Evolutionary conservation across 2,797 vertebrate species (phyloP).

Genomic region (Chelonia mydas): DNA sequence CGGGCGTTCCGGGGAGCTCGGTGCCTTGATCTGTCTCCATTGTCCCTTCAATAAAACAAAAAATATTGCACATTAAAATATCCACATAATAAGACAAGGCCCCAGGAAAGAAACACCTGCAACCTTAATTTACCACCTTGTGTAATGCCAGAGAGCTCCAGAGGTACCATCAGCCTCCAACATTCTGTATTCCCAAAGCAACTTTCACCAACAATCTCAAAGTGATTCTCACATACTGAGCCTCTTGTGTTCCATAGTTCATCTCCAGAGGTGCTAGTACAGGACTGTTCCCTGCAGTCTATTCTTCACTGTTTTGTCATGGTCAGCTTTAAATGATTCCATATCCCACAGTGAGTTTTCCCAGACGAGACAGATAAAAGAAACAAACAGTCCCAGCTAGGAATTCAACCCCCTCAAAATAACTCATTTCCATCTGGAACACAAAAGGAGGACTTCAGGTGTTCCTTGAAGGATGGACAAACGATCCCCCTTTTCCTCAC

Average conservation of each 20-base stretch:
- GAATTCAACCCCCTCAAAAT: neutral
- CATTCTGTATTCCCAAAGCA: neutral
- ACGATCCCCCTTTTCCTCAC: neutral
- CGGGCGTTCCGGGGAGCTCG: slow-evolving; percentile 94
- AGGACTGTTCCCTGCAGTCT: neutral
- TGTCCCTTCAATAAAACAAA: slow-evolving; percentile 87
- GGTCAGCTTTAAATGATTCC: neutral
- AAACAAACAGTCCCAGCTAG: neutral
- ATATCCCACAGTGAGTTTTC: neutral
- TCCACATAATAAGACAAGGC: neutral
- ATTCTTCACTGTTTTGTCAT: neutral
- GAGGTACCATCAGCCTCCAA: neutral
- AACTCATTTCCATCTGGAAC: neutral
- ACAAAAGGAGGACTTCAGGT: neutral
- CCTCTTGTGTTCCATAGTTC: neutral
- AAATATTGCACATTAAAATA: slow-evolving; percentile 36
- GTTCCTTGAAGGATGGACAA: neutral
- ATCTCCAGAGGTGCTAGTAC: neutral
- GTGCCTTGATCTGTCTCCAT: slow-evolving; percentile 92
- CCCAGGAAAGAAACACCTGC: neutral
- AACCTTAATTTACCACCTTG: neutral
- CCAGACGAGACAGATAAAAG: neutral
- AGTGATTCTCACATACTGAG: neutral
- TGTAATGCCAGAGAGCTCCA: neutral
- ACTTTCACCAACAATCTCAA: neutral